Evolutionary conservation across 2,113 vertebrate species (phyloP), one percentile per base, ranked within the genome.

Genomic region (Vimba vimba): DNA sequence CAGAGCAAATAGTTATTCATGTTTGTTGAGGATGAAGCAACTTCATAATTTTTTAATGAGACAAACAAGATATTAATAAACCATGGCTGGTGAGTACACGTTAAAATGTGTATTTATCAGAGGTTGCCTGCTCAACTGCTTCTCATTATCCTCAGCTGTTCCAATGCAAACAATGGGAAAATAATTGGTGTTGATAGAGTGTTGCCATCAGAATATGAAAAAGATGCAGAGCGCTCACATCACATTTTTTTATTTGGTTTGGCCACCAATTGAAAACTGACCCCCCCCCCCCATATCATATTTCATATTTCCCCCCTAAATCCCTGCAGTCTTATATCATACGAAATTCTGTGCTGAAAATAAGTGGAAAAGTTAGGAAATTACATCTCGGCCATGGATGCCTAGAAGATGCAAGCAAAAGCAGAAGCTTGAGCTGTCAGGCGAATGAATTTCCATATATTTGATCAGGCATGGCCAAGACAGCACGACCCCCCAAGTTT

Each of bases 371-470:
- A 59, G 25, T 69, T 73, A 23, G 15, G 12, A 82, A 82, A 82
- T 33, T 3, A 73, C 82, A 83, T 59, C 30, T 73, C 15, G 23
- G 50, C 50, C 81, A 39, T 73, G 66, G 66, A 71, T 25, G 21
- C 19, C 81, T 73, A 33, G 79, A 52, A 82, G 79, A 64, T 3
- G 57, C 55, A 36, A 64, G 75, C 15, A n/a, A 39, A 64, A 77
- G 76, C n/a, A 33, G 23, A 81, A 10, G 66, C 19, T 73, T 3
- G 12, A 19, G n/a, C 43, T 45, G 68, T 69, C 33, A 80, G 55
- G 43, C 59, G 69, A 86, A 83, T 82, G 71, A 25, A 62, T 86
- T 86, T 86, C 79, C 71, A 77, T 83, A 86, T 83, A 77, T 82
- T 82, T 52, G 45, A 86, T 83, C 74, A 64, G 60, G 45, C 85